These are phyloP conservation scores for Sylvilagus bachmani DNA, from an alignment of 2,113 vertebrate genomes.

Conservation along the genomic window DNA sequence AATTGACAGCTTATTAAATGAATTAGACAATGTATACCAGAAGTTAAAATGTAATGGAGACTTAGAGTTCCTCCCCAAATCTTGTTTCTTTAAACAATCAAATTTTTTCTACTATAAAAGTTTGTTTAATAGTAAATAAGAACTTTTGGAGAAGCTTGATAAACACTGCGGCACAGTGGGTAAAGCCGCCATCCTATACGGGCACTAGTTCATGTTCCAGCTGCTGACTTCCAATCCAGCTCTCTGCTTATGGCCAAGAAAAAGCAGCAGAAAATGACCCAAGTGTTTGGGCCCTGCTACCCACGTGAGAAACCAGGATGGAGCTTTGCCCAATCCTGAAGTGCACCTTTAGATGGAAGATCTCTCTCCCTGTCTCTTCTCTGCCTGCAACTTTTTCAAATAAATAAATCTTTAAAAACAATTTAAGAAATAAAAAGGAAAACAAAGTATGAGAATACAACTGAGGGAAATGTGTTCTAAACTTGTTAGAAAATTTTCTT, in stretches of 20 bases:
- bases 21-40: not conserved
- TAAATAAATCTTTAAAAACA: no score
- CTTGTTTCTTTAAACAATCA: not conserved
- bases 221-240: no score
- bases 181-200: no score
- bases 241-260: no score
- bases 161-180: not conserved
- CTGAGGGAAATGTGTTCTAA: not conserved
- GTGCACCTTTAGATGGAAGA: no score
- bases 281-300: no score
- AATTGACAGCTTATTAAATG: not conserved
- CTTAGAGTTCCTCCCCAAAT: not conserved
- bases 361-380: no score
- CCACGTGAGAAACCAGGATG: no score
- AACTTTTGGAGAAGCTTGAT: not conserved
- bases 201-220: no score
- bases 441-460: not conserved
- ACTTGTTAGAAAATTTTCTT: not conserved
- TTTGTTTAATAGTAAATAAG: not conserved
- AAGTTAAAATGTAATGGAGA: not conserved
- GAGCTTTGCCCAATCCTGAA: no score
- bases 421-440: slow-evolving; percentile 15
- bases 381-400: no score
- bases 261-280: no score
- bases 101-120: not conserved